Base-by-base conservation (phyloP, 2,113 vertebrate genomes). In the Pseudolaguvia tuberculata region DNA sequence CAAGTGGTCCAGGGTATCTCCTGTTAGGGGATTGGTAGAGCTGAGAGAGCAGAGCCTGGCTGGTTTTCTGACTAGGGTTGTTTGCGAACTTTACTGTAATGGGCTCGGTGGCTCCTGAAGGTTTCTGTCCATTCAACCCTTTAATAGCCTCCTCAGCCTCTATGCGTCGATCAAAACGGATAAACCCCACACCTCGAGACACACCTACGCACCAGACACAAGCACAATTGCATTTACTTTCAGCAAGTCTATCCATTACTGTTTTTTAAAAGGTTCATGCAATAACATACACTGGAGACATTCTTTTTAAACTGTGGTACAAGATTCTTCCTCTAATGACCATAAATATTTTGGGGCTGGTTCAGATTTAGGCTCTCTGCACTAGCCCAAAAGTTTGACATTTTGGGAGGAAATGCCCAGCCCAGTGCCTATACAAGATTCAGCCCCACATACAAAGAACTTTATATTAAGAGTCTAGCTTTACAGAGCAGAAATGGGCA, bases 51-150 rank as follows among this genome's bases (percentile, higher is more conserved):
- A 98, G 92, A 20, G 97, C 95, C 90, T 99, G 97, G 88, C 90
- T 99, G 71, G 89, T 94, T 93, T 99, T 99, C 94, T 98, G 97
- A 89, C 97, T 99, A 85, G 97, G 97, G 88, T 97, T 99, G 88
- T 99, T 99, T 70, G 97, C 97, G 86, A 99, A 98, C 91, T 99
- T 99, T 83, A 99, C 97, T 47, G 97, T 98, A 83, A 98, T 98
- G 59, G 97, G 96, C 84, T 98, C 97, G 2, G 96, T 92, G 87
- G 94, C 95, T 79, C 92, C 90, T 3, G 96, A 93, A 47, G 97
- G 97, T 87, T 99, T 99, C 90, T 99, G 97, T 71, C 97, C 96
- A 80, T 99, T 98, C 80, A 98, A 91, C 59, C 96, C 96, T 85
- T 98, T 99, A 85, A 99, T 99, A 85, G 97, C 97, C 90, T 99